phyloP scores from a whole-genome alignment of 2,113 vertebrate genomes.

The Leptobrachium ailaonicum region DNA sequence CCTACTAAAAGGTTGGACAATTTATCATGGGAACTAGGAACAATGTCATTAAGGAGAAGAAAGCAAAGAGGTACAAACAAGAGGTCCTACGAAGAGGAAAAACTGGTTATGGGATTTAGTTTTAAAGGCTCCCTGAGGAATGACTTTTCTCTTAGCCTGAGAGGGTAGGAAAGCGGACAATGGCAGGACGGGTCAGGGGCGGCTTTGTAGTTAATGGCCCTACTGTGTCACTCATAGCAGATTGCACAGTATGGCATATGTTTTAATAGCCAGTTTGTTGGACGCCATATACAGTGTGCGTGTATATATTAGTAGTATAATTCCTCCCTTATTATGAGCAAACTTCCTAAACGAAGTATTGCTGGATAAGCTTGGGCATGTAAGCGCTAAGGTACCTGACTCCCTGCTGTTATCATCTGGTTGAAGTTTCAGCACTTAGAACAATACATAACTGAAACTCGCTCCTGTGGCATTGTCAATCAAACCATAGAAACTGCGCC shows the following conservation, averaged over 20 bases:
- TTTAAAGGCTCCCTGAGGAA: constrained; percentile 21
- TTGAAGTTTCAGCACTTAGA: no score
- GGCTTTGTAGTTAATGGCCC: constrained; percentile 15
- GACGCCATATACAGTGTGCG: no score
- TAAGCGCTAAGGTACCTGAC: no score
- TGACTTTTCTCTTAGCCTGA: constrained; percentile 10
- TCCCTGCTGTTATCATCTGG: no score
- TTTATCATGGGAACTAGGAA: constrained; percentile 23
- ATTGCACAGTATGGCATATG: not conserved
- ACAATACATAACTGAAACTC: no score
- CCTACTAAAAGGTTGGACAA: constrained; percentile 5
- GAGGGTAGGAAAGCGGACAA: not conserved
- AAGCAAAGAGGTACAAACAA: constrained; percentile 28
- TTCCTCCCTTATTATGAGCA: no score
- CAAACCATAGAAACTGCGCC: no score
- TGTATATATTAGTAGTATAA: no score
- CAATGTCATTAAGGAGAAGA: constrained; percentile 39
- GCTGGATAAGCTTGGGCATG: no score
- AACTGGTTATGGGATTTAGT: constrained; percentile 37
- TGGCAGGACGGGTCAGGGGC: not conserved
- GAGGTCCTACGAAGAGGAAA: constrained; percentile 36
- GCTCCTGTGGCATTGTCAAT: no score
- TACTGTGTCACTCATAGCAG: not conserved
- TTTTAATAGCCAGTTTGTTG: not conserved
- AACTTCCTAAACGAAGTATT: no score